Conservation (phyloP, 2,888 invertebrate species). For the Pollenia amentaria region DNA sequence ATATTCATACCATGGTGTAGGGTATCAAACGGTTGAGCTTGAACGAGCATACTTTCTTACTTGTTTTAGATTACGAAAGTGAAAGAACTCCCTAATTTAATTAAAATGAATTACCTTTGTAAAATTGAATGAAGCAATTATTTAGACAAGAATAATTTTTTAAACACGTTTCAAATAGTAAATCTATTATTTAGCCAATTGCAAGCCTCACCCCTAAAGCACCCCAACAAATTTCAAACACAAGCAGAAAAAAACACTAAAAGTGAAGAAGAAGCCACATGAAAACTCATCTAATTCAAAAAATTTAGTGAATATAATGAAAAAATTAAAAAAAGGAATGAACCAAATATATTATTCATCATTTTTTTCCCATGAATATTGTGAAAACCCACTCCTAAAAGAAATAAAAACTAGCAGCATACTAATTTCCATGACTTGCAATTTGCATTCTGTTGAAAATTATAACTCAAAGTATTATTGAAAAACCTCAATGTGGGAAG, state of each 20-base stretch:
- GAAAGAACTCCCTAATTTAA: neutral
- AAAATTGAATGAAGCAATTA: neutral
- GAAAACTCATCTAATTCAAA: constrained; percentile 51
- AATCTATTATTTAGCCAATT: constrained; percentile 23
- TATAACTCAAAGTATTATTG: constrained; percentile 62
- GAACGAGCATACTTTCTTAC: no score
- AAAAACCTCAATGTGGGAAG: constrained; percentile 10
- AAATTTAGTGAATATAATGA: constrained; percentile 6
- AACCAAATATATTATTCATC: constrained; percentile 62
- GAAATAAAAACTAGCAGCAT: constrained; percentile 59
- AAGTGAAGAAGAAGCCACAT: constrained; percentile 4
- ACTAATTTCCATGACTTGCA: constrained; percentile 71
- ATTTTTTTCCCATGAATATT: constrained; percentile 40
- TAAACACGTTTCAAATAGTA: constrained; percentile 35
- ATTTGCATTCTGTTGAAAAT: constrained; percentile 68
- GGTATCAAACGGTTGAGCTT: no score
- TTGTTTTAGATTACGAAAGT: no score
- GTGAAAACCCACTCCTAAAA: constrained; percentile 54
- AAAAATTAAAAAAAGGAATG: constrained; percentile 29
- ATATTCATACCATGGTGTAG: no score
- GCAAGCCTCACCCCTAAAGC: neutral
- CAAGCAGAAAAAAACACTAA: neutral
- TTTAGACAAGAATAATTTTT: constrained; percentile 14
- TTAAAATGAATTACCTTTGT: neutral
- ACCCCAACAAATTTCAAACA: neutral